Evolutionary conservation across 2,113 vertebrate genomes (phyloP).

Genomic region (Mus spicilegus): DNA sequence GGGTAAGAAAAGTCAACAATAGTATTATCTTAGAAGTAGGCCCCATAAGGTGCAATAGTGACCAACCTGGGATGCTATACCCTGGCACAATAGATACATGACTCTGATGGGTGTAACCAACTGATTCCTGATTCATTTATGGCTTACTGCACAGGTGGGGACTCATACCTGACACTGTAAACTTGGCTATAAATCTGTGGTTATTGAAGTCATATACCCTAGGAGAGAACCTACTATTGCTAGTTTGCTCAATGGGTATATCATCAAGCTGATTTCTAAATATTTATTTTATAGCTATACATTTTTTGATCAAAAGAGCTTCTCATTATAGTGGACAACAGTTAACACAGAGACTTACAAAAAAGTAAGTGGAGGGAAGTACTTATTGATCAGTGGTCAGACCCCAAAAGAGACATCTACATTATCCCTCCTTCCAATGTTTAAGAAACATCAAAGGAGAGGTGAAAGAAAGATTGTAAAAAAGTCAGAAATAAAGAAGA

Average conservation of each 20-base stretch:
- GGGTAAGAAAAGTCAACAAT: background rate
- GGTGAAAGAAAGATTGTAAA: background rate
- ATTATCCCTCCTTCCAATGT: background rate
- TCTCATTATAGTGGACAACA: background rate
- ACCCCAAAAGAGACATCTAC: background rate
- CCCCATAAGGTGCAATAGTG: background rate
- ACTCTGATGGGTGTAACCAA: background rate
- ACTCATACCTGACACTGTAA: background rate
- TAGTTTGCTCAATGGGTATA: background rate
- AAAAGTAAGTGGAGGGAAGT: background rate
- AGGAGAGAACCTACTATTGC: background rate
- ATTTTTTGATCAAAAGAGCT: background rate
- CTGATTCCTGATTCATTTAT: too few relatives aligned
- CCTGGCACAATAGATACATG: background rate
- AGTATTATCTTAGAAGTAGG: background rate
- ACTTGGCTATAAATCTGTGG: background rate
- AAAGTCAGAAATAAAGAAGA: background rate
- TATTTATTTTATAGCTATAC: background rate
- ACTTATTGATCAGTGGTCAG: background rate
- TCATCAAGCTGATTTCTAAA: background rate
- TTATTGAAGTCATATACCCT: background rate
- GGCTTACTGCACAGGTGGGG: background rate
- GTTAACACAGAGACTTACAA: background rate
- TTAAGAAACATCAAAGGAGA: too few relatives aligned
- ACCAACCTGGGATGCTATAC: background rate